Percentiles rank a stretch among this genome's conserved stretches.
Conservation (phyloP, 2,113 vertebrate species). For the Rhipidura dahli region DNA sequence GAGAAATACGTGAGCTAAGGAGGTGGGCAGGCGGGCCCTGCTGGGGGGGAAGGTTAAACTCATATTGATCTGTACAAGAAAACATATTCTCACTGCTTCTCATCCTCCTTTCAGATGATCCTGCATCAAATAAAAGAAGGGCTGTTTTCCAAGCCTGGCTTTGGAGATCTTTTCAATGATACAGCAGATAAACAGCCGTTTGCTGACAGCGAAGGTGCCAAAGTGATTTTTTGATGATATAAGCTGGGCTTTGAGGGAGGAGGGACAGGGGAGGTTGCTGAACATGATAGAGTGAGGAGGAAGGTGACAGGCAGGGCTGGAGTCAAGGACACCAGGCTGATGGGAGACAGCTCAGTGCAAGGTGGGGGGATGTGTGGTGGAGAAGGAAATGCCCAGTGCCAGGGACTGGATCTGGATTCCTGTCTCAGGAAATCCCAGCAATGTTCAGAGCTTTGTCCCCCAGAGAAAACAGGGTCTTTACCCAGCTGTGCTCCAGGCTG, state of each 20-base stretch:
- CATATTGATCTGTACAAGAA: conserved; percentile 68
- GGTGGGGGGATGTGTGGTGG: not conserved
- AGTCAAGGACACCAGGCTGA: not conserved
- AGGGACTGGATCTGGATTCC: not conserved
- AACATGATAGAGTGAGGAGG: conserved; percentile 26
- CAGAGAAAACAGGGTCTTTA: not conserved
- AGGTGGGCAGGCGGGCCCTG: not conserved
- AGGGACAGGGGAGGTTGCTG: conserved; percentile 27
- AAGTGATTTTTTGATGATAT: conserved; percentile 67
- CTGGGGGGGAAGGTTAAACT: conserved; percentile 60
- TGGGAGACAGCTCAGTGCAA: not conserved
- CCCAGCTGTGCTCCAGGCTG: not conserved
- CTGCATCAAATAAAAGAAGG: conserved; percentile 59
- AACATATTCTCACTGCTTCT: conserved; percentile 51
- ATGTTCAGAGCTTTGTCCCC: not conserved
- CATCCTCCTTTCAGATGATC: conserved; percentile 68
- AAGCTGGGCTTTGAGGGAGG: conserved; percentile 41
- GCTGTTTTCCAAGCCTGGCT: conserved; percentile 64
- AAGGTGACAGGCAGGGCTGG: not conserved
- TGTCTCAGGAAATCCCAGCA: not conserved
- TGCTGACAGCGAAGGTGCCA: conserved; percentile 65
- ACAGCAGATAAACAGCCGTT: conserved; percentile 53
- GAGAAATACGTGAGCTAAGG: not conserved
- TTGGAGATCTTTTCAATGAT: conserved; percentile 64
- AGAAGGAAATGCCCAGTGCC: not conserved